Percentiles rank a stretch among this genome's conserved stretches.
Conservation (phyloP, 2,888 invertebrate genomes). For the Chrysina gloriosa region DNA sequence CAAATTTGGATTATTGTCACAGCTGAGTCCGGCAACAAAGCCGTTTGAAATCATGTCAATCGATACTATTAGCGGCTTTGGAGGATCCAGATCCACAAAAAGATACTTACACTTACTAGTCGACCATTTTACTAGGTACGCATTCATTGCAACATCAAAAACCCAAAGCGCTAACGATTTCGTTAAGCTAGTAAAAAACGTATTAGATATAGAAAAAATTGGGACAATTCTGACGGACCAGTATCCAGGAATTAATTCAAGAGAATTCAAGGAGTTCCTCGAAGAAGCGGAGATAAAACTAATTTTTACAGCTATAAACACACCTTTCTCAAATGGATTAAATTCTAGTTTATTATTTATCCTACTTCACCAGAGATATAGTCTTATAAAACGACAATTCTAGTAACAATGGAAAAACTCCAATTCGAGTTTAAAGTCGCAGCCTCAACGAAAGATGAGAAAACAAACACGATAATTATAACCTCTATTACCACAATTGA, state of each 20-base stretch:
- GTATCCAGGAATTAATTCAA: constrained; percentile 29
- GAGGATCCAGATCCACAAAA: constrained; percentile 51
- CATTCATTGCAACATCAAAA: constrained; percentile 51
- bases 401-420: too few relatives aligned
- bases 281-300: background rate
- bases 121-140: constrained; percentile 54
- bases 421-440: too few relatives aligned
- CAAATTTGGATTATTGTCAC: constrained; percentile 42
- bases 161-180: constrained; percentile 49
- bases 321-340: constrained; percentile 17
- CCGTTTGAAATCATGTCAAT: constrained; percentile 54
- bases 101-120: constrained; percentile 53
- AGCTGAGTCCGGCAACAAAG: constrained; percentile 52
- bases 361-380: too few relatives aligned
- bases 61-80: constrained; percentile 54
- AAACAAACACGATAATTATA: too few relatives aligned
- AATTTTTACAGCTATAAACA: constrained; percentile 15
- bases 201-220: background rate
- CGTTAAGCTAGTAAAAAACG: constrained; percentile 48
- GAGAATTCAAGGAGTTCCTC: constrained; percentile 20
- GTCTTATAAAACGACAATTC: too few relatives aligned
- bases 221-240: constrained; percentile 2
- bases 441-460: too few relatives aligned
- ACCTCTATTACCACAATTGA: too few relatives aligned
- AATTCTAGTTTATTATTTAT: too few relatives aligned